phyloP scores from a whole-genome alignment of 2,888 invertebrate genomes.

The Brenthis hecate region DNA sequence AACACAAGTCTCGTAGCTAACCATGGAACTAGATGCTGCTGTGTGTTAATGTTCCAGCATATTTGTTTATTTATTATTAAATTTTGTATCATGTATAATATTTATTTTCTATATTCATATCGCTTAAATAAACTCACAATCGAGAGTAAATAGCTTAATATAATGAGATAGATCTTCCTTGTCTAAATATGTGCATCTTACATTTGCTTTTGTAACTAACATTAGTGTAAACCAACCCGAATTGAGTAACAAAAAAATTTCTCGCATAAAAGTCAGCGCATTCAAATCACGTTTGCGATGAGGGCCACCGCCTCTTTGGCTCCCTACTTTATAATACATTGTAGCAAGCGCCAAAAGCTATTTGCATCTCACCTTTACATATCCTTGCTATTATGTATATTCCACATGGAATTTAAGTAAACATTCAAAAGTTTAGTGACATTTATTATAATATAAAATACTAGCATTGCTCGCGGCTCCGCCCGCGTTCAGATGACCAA shows the following conservation, averaged over 20 bases:
- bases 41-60: too few relatives aligned
- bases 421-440: not conserved
- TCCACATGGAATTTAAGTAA: conserved; percentile 6
- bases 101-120: too few relatives aligned
- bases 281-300: conserved; percentile 25
- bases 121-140: too few relatives aligned
- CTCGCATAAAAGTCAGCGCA: conserved; percentile 19
- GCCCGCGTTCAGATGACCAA: too few relatives aligned
- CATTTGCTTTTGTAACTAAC: not conserved
- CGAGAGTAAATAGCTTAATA: too few relatives aligned
- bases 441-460: not conserved
- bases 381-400: conserved; percentile 10
- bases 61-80: too few relatives aligned
- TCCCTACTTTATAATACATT: conserved; percentile 21
- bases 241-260: conserved; percentile 11
- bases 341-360: conserved; percentile 17
- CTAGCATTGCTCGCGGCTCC: too few relatives aligned
- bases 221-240: not conserved
- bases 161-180: too few relatives aligned
- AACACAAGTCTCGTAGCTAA: too few relatives aligned
- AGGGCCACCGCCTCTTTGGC: conserved; percentile 18
- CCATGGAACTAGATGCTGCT: too few relatives aligned
- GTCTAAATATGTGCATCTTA: not conserved
- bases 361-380: conserved; percentile 19
- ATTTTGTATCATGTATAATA: too few relatives aligned